phyloP scores from a whole-genome alignment of 2,113 vertebrate species.

The pig (Sus scrofa) region T2T-Sscrofa CM000814.6:102394001-102394500 shows the following conservation, averaged over 20 bases:
- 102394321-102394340: conserved; percentile 66
- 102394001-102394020: neutral
- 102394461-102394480: conserved; percentile 32
- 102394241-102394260: neutral
- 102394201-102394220: neutral
- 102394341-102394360: conserved; percentile 47
- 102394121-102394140: neutral
- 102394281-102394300: conserved; percentile 39
- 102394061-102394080: neutral
- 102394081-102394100: neutral
- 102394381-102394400: conserved; percentile 34
- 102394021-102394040: neutral
- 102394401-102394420: neutral
- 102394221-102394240: neutral
- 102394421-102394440: conserved; percentile 64
- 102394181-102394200: neutral
- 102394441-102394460: conserved; percentile 47
- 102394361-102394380: conserved; percentile 51
- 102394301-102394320: conserved; percentile 16
- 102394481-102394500: conserved; percentile 65
- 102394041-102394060: neutral
- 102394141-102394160: neutral
- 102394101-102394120: neutral
- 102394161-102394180: conserved; percentile 33
- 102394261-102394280: conserved; percentile 24